Base-by-base conservation (phyloP, 1,140 invertebrate genomes). In the Aplysia californica region DNA sequence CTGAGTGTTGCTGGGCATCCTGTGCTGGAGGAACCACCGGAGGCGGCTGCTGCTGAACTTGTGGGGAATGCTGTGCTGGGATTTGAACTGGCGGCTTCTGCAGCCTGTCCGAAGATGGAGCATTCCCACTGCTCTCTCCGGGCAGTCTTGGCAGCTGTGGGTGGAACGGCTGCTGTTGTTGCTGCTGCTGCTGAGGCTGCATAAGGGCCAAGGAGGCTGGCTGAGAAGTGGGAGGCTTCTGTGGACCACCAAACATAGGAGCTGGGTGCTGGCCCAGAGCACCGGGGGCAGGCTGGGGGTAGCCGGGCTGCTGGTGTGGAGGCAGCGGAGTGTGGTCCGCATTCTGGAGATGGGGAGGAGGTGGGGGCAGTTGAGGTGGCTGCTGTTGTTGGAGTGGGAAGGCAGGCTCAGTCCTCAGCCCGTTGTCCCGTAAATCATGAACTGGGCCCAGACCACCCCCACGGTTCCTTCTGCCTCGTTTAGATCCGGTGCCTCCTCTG, bases 401-500 rank as follows among this genome's bases (percentile, higher is more conserved):
- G n/a, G n/a, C n/a, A n/a, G n/a, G n/a, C n/a, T n/a, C n/a, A n/a
- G n/a, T n/a, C n/a, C n/a, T n/a, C n/a, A n/a, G n/a, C n/a, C n/a
- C n/a, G n/a, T n/a, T n/a, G n/a, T n/a, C n/a, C n/a, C n/a, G n/a
- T n/a, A n/a, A n/a, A n/a, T n/a, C n/a, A n/a, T n/a, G n/a, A n/a
- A n/a, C n/a, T n/a, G n/a, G n/a, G n/a, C n/a, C n/a, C n/a, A n/a
- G n/a, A n/a, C n/a, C n/a, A n/a, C n/a, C n/a, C n/a, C n/a, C n/a
- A n/a, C n/a, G n/a, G n/a, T n/a, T n/a, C n/a, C 44, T 50, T n/a
- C 44, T 50, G 44, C 44, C 44, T n/a, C 44, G 10, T 10, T n/a
- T 1, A 61, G 55, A 69, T 31, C 68, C 78, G 36, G 59, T 73
- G 3, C 72, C 69, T 36, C 74, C 58, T 69, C 74, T 76, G 6